Evolutionary conservation across 1,140 invertebrate genomes (phyloP).

Genomic region (Orchestia grillus): DNA sequence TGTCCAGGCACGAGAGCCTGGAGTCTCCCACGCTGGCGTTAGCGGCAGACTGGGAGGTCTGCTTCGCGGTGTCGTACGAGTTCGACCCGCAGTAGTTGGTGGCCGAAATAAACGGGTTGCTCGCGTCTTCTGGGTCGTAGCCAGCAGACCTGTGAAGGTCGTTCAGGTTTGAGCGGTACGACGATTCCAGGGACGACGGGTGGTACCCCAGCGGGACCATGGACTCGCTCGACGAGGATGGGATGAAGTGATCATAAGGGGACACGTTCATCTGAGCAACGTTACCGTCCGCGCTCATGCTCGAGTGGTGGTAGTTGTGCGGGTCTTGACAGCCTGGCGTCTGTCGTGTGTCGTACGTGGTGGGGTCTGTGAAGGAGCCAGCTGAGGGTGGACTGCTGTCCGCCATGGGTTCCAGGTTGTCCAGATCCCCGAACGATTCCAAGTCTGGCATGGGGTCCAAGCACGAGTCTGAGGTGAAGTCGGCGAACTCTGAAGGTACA

Average conservation of each 20-base stretch:
- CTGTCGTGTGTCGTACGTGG: neutral
- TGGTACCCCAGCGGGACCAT: neutral
- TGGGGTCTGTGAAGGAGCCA: constrained; percentile 71
- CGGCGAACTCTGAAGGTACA: constrained; percentile 79
- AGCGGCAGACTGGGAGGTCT: neutral
- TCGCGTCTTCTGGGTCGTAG: constrained; percentile 68
- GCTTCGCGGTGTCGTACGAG: constrained; percentile 68
- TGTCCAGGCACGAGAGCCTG: constrained; percentile 68
- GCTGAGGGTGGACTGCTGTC: constrained; percentile 72
- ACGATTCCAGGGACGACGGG: neutral
- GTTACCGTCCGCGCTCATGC: neutral
- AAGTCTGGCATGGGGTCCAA: constrained; percentile 73
- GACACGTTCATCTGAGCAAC: neutral
- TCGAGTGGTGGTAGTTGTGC: neutral
- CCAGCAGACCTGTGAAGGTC: neutral
- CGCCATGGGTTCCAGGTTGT: constrained; percentile 71
- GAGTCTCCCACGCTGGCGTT: constrained; percentile 66
- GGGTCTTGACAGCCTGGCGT: neutral
- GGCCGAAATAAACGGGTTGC: constrained; percentile 62
- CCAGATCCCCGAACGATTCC: constrained; percentile 71
- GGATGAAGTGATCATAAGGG: neutral
- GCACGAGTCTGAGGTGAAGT: constrained; percentile 76
- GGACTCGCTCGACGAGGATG: neutral
- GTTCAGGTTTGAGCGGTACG: neutral
- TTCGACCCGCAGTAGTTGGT: constrained; percentile 58